These are phyloP conservation scores for Trichopoda pennipes DNA, from an alignment of 2,888 invertebrate genomes.

Conservation along the genomic window DNA sequence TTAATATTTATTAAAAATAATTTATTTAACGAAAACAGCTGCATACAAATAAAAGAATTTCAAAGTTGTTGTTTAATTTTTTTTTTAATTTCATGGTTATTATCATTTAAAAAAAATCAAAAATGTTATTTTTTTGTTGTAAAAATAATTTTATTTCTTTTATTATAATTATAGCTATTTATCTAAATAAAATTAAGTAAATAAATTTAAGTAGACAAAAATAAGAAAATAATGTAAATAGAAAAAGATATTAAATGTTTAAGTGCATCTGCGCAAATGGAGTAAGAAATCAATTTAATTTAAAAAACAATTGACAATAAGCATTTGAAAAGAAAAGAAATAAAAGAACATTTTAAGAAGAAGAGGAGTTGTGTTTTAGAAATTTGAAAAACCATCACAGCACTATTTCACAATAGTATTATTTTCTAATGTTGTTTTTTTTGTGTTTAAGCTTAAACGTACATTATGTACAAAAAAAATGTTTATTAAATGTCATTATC, in stretches of 20 bases:
- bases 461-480: conserved; percentile 10
- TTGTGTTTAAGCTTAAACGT: conserved; percentile 13
- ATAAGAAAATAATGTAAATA: neutral
- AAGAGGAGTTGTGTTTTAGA: conserved; percentile 25
- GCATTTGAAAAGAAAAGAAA: neutral
- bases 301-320: conserved; percentile 46
- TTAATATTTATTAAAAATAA: too few relatives aligned
- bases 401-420: conserved; percentile 57
- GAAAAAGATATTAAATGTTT: neutral
- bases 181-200: conserved; percentile 43
- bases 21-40: too few relatives aligned
- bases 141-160: conserved; percentile 18
- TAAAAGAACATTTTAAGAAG: conserved; percentile 6
- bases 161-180: conserved; percentile 3
- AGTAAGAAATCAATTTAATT: conserved; percentile 12
- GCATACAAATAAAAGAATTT: too few relatives aligned
- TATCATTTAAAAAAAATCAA: neutral
- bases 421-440: neutral
- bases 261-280: conserved; percentile 20
- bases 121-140: neutral
- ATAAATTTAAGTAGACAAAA: conserved; percentile 23
- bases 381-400: conserved; percentile 65
- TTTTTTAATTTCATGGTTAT: too few relatives aligned
- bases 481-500: neutral
- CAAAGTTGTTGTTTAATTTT: too few relatives aligned